phyloP scores from a whole-genome alignment of 2,797 vertebrate genomes.

The Lates japonicus region DNA sequence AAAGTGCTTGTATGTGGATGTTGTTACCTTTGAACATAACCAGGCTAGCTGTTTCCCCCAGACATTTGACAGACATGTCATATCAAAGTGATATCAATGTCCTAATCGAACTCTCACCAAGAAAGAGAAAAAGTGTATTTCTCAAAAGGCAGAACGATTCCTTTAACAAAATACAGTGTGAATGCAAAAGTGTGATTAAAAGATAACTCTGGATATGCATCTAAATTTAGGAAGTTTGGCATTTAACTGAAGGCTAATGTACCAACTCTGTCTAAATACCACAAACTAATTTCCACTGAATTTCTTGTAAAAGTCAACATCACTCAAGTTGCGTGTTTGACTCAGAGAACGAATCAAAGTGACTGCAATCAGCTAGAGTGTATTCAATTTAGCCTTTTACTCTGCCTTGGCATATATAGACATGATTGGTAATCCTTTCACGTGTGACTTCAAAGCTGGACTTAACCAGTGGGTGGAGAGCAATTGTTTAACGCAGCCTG shows the following conservation, averaged over 20 bases:
- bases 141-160: background rate
- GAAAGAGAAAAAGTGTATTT: background rate
- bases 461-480: constrained; percentile 67
- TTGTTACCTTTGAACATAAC: background rate
- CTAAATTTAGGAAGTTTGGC: background rate
- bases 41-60: background rate
- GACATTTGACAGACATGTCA: background rate
- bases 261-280: constrained; percentile 9
- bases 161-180: background rate
- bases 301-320: constrained; percentile 44
- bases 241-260: constrained; percentile 13
- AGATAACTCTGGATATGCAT: background rate
- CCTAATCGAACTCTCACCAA: background rate
- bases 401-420: constrained; percentile 29
- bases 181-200: background rate
- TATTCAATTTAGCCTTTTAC: constrained; percentile 11
- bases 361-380: constrained; percentile 55
- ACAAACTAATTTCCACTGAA: constrained; percentile 32
- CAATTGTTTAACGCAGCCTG: constrained; percentile 60
- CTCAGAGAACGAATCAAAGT: constrained; percentile 36
- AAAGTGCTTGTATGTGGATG: background rate
- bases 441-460: constrained; percentile 64
- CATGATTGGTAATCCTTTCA: constrained; percentile 48
- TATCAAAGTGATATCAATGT: too few relatives aligned
- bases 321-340: constrained; percentile 44